phyloP scores from a whole-genome alignment of 2,113 vertebrate species.

The Pachycephala philippinensis region DNA sequence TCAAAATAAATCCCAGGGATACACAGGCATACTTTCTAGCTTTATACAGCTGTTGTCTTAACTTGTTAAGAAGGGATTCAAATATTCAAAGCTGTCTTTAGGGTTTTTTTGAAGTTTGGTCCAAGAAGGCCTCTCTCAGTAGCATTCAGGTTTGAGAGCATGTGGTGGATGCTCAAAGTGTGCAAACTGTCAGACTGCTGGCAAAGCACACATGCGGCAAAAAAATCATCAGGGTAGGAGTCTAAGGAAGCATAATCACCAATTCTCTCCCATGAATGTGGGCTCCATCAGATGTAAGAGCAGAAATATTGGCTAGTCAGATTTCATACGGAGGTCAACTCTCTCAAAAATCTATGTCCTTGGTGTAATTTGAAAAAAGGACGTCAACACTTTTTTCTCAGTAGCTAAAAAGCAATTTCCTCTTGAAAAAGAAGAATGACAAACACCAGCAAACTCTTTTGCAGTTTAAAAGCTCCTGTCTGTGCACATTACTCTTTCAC shows the following conservation, averaged over 20 bases:
- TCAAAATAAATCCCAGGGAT: background rate
- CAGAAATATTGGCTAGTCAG: background rate
- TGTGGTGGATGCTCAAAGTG: background rate
- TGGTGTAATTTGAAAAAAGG: background rate
- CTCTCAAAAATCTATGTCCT: background rate
- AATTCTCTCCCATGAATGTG: background rate
- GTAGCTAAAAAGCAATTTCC: background rate
- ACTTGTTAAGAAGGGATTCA: background rate
- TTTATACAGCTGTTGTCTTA: background rate
- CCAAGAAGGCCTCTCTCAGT: background rate
- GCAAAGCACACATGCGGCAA: background rate
- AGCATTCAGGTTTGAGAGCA: background rate
- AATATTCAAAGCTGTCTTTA: background rate
- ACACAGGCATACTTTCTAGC: background rate
- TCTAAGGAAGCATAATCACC: background rate
- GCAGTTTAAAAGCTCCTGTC: constrained; percentile 75
- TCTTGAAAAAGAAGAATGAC: constrained; percentile 16
- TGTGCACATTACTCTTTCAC: constrained; percentile 68
- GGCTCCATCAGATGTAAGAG: background rate
- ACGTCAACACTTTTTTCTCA: background rate
- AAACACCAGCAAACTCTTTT: constrained; percentile 63
- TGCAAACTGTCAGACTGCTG: background rate
- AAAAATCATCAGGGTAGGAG: background rate
- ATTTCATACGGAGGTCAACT: background rate
- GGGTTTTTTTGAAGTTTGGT: background rate